Conservation (phyloP, 2,113 vertebrate genomes). For the Ornithorhynchus anatinus region DNA sequence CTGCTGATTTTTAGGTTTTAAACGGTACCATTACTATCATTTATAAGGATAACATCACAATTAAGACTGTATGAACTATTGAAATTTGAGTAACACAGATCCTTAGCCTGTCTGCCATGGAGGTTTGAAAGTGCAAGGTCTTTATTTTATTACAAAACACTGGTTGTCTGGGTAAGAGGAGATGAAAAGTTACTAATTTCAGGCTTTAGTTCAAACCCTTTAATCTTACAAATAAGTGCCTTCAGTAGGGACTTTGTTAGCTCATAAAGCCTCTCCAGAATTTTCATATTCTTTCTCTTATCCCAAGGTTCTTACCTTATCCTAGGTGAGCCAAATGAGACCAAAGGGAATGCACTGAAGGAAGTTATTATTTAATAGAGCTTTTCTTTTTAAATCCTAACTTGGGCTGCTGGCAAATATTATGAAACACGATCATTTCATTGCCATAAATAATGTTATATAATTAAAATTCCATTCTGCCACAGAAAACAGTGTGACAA, state of each 20-base stretch:
- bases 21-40: constrained; percentile 52
- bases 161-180: constrained; percentile 20
- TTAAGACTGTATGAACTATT: constrained; percentile 56
- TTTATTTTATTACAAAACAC: constrained; percentile 61
- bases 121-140: constrained; percentile 25
- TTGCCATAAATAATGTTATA: constrained; percentile 63
- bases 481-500: constrained; percentile 65
- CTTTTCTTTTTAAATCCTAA: constrained; percentile 45
- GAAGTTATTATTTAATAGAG: constrained; percentile 19
- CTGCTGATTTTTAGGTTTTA: constrained; percentile 49
- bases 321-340: constrained; percentile 49
- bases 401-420: constrained; percentile 40
- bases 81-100: constrained; percentile 42
- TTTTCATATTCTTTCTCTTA: constrained; percentile 34
- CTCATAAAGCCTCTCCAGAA: constrained; percentile 29
- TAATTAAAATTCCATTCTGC: constrained; percentile 71
- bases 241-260: constrained; percentile 29
- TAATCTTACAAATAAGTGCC: constrained; percentile 53
- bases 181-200: constrained; percentile 65
- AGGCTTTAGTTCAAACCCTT: constrained; percentile 66
- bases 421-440: not conserved
- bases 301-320: constrained; percentile 16
- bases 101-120: constrained; percentile 19
- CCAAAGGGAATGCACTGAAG: constrained; percentile 26
- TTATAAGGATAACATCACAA: constrained; percentile 60